These are phyloP conservation scores for Daubentonia madagascariensis DNA, from an alignment of 2,113 vertebrate genomes.

Conservation along the genomic window DNA sequence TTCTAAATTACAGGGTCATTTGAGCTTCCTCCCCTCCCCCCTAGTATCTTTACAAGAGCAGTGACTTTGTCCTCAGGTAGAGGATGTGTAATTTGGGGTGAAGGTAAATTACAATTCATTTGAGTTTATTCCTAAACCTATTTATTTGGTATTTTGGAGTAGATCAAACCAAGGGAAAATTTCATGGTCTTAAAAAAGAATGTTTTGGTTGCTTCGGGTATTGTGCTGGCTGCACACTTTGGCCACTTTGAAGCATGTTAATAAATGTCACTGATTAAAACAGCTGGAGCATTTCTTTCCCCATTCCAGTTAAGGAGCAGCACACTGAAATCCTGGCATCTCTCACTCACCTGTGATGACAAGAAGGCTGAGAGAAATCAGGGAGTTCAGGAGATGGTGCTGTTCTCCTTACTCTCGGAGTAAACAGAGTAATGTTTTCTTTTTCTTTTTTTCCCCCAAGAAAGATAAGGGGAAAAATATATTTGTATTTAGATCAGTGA, in stretches of 20 bases:
- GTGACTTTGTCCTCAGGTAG: constrained; percentile 37
- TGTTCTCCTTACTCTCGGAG: not conserved
- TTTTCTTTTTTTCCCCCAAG: not conserved
- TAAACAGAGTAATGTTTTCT: not conserved
- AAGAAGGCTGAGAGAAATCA: not conserved
- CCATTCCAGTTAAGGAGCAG: not conserved
- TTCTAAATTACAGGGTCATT: constrained; percentile 26
- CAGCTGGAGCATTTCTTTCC: not conserved
- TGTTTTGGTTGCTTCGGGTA: constrained; percentile 24
- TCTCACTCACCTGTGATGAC: not conserved
- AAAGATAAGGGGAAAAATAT: not conserved
- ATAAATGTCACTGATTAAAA: constrained; percentile 25
- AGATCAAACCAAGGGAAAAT: constrained; percentile 29
- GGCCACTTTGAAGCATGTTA: constrained; percentile 20
- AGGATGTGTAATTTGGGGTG: constrained; percentile 52
- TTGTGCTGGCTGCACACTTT: not conserved
- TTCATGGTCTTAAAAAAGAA: constrained; percentile 15
- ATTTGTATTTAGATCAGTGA: constrained; percentile 18
- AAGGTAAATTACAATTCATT: constrained; percentile 44
- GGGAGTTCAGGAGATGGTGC: not conserved
- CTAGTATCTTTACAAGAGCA: not conserved
- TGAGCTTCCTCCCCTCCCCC: not conserved
- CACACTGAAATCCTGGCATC: not conserved
- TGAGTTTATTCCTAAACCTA: constrained; percentile 33
- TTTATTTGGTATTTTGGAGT: constrained; percentile 15